Evolutionary conservation across 2,113 vertebrate genomes (phyloP), one percentile per base, ranked within the genome.

Genomic region (Halcyon malimbica): DNA sequence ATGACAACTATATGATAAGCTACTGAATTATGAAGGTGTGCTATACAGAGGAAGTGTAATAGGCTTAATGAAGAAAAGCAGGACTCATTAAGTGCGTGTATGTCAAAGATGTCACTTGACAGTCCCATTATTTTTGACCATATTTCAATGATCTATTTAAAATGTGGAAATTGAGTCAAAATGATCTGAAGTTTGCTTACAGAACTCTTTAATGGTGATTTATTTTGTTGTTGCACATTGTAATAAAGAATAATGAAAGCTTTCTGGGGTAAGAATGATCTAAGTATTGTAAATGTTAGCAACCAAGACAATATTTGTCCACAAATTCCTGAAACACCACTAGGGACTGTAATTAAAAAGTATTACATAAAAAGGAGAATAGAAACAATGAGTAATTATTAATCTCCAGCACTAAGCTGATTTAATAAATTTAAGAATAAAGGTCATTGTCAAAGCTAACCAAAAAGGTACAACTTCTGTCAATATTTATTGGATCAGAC

Each of bases 341-440:
- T 68, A 18, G 56, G 24, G 33, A 60, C 51, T 86, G 29, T 70
- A 75, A 92, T 83, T 89, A 42, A 79, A 85, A 89, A 56, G 13
- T 44, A 68, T 76, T 26, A 41, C 26, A 35, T 21, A 64, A 83
- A 69, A 71, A 50, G 24, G 28, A 60, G 21, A 42, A 62, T 56
- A 82, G 37, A 71, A 85, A 16, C 10, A 39, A 24, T 64, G 63
- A 35, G 35, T 82, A 51, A 46, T 73, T 91, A 78, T 89, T 94
- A 86, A 73, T 86, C 33, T 79, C 14, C 10, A 65, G 64, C 46
- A 69, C 48, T 53, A 33, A 41, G n/a, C 8, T 50, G 28, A 46
- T 78, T 95, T 93, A 97, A 95, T 96, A 96, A 92, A 85, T 67
- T 94, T 85, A 77, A 94, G 86, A 93, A 87, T 95, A 96, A 94